Percentiles rank a stretch among this genome's conserved stretches.
These are phyloP conservation scores for Chaenogobius annularis DNA, from an alignment of 2,113 vertebrate genomes.

Conservation along the genomic window DNA sequence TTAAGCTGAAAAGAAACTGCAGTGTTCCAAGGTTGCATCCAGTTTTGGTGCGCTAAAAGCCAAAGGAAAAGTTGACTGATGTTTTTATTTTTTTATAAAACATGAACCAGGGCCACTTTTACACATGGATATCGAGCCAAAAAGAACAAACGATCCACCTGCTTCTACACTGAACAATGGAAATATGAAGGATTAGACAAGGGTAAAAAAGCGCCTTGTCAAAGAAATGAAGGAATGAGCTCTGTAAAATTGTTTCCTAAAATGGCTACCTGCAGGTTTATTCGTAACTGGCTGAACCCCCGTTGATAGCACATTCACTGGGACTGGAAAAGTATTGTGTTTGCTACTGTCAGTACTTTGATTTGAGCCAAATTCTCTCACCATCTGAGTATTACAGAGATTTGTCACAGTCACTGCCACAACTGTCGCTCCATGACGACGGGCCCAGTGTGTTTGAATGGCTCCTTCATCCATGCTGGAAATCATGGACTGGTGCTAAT, in stretches of 20 bases:
- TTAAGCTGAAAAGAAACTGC: conserved; percentile 16
- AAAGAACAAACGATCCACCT: conserved; percentile 33
- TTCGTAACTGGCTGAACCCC: conserved; percentile 17
- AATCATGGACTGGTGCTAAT: conserved; percentile 82
- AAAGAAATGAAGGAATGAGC: conserved; percentile 70
- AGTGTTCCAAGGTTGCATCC: conserved; percentile 16
- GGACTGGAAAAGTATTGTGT: conserved; percentile 39
- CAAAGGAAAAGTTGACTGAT: conserved; percentile 12
- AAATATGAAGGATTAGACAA: conserved; percentile 59
- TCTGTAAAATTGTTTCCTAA: conserved; percentile 29
- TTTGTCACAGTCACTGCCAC: conserved; percentile 48
- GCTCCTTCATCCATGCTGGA: conserved; percentile 79
- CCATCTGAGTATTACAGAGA: conserved; percentile 52
- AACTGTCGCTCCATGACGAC: conserved; percentile 49
- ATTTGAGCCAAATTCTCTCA: conserved; percentile 51
- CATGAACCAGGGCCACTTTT: conserved; percentile 24
- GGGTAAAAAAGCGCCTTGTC: conserved; percentile 20
- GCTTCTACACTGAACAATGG: conserved; percentile 28
- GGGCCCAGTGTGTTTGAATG: conserved; percentile 50
- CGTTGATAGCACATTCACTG: conserved; percentile 12
- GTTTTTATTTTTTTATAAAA: conserved; percentile 12
- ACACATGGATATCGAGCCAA: conserved; percentile 28
- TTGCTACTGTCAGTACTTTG: conserved; percentile 20
- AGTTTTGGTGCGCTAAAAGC: background rate
- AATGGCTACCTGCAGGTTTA: conserved; percentile 23